Base-by-base conservation (phyloP, 2,888 invertebrate species). In the Orchesella flavescens region DNA sequence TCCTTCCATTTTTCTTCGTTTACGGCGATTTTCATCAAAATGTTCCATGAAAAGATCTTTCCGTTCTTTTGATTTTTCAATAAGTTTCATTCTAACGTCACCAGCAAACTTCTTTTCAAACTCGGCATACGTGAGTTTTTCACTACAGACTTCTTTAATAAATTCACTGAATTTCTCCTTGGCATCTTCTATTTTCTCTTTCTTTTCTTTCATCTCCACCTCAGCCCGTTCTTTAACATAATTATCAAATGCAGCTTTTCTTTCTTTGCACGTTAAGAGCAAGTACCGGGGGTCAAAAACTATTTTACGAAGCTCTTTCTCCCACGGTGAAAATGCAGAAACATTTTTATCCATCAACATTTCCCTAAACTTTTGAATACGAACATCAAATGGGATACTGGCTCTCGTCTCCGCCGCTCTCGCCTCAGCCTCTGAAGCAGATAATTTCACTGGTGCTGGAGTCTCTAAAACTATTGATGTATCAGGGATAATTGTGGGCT, bases 271-370 rank as follows among this genome's bases (percentile, higher is more conserved):
- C 71, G 97, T 97, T 87, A 99, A 92, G 89, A 99, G 93, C 88
- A 99, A 93, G 90, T 99, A 99, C 3, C 99, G 93, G 0, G 96
- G 95, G 91, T 99, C 99, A 91, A 99, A 99, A 4, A 99, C 99
- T 89, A 99, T 99, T 93, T 99, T 99, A 91, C 99, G 98, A 87
- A 99, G 93, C 90, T 99, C 99, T 91, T 99, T 99, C 92, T 99
- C 99, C 98, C 99, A 99, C 0, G 99, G 99, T 90, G 97, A 97
- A 91, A 98, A 98, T 77, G 99, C 99, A 71, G 98, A 98, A 21
- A 97, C 96, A 94, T 98, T 96, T 92, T 98, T 98, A 91, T 99
- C 99, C 76, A 95, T 94, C 89, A 99, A 92, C 97, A 99, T 97
- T 90, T 97, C 96, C 89, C 95, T 94, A 92, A 99, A 99, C 89